phyloP scores from a whole-genome alignment of 2,888 invertebrate species.

The Ectemnius continuus region DNA sequence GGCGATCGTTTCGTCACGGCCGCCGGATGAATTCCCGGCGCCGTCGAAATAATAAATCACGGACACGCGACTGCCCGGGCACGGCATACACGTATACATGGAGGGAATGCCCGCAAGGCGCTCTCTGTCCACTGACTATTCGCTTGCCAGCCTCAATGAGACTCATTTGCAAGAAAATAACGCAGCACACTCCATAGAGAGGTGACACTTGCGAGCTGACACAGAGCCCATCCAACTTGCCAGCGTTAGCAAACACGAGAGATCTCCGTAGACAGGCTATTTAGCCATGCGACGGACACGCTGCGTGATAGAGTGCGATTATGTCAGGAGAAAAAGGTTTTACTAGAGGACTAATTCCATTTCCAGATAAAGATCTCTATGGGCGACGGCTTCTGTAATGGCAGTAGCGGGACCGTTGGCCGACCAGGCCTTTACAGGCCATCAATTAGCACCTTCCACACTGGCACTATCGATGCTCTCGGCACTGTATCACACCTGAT shows the following conservation, averaged over 20 bases:
- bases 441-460: constrained; percentile 21
- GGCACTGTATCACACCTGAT: constrained; percentile 7
- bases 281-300: not conserved
- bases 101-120: too few species aligned
- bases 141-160: too few species aligned
- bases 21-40: too few species aligned
- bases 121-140: too few species aligned
- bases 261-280: too few species aligned
- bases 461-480: constrained; percentile 10
- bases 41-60: constrained; percentile 18
- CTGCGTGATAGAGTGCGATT: not conserved
- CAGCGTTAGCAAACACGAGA: too few species aligned
- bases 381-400: not conserved
- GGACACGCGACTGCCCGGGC: constrained; percentile 10
- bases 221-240: too few species aligned
- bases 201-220: too few species aligned
- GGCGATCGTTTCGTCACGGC: too few species aligned
- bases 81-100: too few species aligned
- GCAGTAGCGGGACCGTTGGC: not conserved
- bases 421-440: constrained; percentile 11
- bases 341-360: not conserved
- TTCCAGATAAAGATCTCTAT: constrained; percentile 9
- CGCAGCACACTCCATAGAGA: too few species aligned
- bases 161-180: too few species aligned
- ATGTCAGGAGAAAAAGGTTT: constrained; percentile 2